Evolutionary conservation across 1,140 invertebrate genomes (phyloP), one percentile per base, ranked within the genome.

Genomic region (Glossosoma conforme): DNA sequence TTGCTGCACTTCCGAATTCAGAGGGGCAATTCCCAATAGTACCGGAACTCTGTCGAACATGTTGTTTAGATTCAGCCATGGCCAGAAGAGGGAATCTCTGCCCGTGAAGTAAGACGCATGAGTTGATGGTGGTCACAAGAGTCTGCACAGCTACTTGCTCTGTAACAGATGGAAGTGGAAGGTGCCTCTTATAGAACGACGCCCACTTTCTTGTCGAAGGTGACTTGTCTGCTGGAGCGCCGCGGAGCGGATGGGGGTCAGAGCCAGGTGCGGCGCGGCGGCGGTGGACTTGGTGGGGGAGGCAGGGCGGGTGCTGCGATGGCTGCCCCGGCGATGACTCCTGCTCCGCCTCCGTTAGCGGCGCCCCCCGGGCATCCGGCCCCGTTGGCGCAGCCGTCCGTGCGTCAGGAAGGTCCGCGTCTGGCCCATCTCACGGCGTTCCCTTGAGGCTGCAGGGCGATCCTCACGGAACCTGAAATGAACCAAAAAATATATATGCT

Each of bases 201-300:
- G 15, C 55, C 55, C 19, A 57, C 50, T 42, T 57, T 57, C 18
- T 57, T 57, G 28, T 57, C 55, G 24, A 57, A 57, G 11, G 55
- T 57, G 35, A 57, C 55, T 14, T 46, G 38, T 15, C 48, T 33
- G 9, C 28, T 40, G 24, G 40, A 2, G 13, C 55, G 30, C 9
- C 49, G 18, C 6, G 18, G 8, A 6, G 18, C 13, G 13, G 44
- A 14, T 28, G 44, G n/a, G 20, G 55, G 55, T 57, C 55, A 57
- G 35, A 57, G 55, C 55, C 55, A 57, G 10, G 55, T 57, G 10
- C 50, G 32, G 17, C 35, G 30, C 8, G 50, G 38, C 8, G 44
- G 42, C 11, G 41, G 13, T 9, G 50, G 5, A 33, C 15, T 19
- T 20, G 44, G n/a, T 20, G 47, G 13, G 14, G 44, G 45, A 8